phyloP scores from a whole-genome alignment of 2,888 invertebrate species.

The Portevinia maculata region DNA sequence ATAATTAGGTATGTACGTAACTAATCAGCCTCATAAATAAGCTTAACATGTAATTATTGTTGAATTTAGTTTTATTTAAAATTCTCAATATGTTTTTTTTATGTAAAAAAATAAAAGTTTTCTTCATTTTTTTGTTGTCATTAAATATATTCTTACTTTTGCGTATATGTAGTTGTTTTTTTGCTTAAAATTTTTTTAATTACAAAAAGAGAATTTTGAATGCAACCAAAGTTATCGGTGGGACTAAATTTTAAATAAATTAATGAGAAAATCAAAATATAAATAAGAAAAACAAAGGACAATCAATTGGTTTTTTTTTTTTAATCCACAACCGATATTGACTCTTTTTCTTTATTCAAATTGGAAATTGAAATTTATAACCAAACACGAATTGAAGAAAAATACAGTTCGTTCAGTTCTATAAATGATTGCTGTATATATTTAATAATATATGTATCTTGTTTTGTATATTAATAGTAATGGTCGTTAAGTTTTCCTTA shows the following conservation, averaged over 20 bases:
- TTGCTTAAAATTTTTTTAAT: slow-evolving; percentile 19
- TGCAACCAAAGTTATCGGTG: slow-evolving; percentile 69
- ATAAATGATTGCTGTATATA: slow-evolving; percentile 62
- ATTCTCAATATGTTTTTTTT: slow-evolving; percentile 55
- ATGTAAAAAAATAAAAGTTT: slow-evolving; percentile 70
- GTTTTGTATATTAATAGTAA: slow-evolving; percentile 69
- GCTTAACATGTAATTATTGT: slow-evolving; percentile 76
- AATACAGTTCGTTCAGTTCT: slow-evolving; percentile 41
- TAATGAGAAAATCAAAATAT: slow-evolving; percentile 25
- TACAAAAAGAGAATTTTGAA: slow-evolving; percentile 53
- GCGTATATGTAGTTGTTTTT: slow-evolving; percentile 52
- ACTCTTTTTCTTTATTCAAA: slow-evolving; percentile 19
- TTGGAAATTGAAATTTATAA: slow-evolving; percentile 15
- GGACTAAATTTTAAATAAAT: slow-evolving; percentile 59
- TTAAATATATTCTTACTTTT: slow-evolving; percentile 56
- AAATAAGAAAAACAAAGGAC: slow-evolving; percentile 23
- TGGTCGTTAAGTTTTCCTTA: slow-evolving; percentile 66
- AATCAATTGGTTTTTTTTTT: slow-evolving; percentile 58
- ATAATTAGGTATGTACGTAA: slow-evolving; percentile 74
- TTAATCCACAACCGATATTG: slow-evolving; percentile 74
- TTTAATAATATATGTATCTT: slow-evolving; percentile 46
- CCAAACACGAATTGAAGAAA: background rate
- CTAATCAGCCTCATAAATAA: slow-evolving; percentile 77
- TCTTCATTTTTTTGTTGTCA: slow-evolving; percentile 15
- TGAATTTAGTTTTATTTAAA: slow-evolving; percentile 45